phyloP scores from a whole-genome alignment of 2,797 vertebrate genomes.

The Anguilla anguilla region DNA sequence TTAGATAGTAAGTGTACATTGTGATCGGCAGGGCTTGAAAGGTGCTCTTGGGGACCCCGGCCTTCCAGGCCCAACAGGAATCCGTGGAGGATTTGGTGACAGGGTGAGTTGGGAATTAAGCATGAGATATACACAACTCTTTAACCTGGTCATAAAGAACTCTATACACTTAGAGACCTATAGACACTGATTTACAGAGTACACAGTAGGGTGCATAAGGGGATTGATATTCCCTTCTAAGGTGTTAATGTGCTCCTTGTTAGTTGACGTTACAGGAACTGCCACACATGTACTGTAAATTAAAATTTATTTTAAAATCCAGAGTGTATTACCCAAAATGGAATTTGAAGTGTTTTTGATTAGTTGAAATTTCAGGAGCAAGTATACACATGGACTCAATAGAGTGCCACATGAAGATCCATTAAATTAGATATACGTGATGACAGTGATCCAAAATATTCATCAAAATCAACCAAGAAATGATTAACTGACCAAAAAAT shows the following conservation, averaged over 20 bases:
- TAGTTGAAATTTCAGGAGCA: background rate
- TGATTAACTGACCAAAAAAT: background rate
- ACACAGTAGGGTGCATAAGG: background rate
- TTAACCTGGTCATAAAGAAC: background rate
- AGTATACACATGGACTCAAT: background rate
- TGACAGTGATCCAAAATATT: background rate
- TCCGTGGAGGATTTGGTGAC: constrained; percentile 87
- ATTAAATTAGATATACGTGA: background rate
- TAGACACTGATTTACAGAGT: background rate
- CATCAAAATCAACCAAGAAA: background rate
- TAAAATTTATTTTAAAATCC: background rate
- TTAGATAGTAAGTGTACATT: constrained; percentile 9
- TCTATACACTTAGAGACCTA: background rate
- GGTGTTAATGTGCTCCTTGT: background rate
- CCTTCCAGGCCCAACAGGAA: constrained; percentile 92
- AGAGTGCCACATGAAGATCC: background rate
- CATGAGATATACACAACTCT: background rate
- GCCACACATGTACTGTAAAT: background rate
- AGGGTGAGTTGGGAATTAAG: constrained; percentile 79
- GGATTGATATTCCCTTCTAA: background rate
- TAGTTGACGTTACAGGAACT: background rate
- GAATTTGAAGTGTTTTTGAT: background rate
- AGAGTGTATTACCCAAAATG: background rate
- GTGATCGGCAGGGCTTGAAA: constrained; percentile 79
- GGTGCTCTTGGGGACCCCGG: constrained; percentile 88